Conservation (phyloP, 1,140 invertebrate species). For the Cydia pomonella region DNA sequence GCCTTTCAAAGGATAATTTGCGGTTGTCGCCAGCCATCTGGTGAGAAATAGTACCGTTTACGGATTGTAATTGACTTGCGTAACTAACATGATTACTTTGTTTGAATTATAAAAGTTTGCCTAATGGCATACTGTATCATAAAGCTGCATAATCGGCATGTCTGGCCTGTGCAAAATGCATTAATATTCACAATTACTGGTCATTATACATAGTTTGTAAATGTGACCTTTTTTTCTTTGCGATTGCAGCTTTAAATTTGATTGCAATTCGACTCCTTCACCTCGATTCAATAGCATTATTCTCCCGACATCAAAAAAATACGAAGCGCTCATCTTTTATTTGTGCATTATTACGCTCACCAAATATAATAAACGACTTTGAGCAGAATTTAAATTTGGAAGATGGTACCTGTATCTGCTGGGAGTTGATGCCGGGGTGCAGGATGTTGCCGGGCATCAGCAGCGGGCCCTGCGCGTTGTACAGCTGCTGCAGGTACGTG, state of each 20-base stretch:
- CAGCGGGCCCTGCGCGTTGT: constrained; percentile 88
- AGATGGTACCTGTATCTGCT: constrained; percentile 84
- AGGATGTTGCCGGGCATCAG: constrained; percentile 90
- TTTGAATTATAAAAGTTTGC: neutral
- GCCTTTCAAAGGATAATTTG: neutral
- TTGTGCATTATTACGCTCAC: too few relatives aligned
- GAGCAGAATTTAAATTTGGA: too few relatives aligned
- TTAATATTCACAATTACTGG: too few relatives aligned
- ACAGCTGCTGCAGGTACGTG: constrained; percentile 89
- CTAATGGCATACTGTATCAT: too few relatives aligned
- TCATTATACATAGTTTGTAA: too few relatives aligned
- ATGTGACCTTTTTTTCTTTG: too few relatives aligned
- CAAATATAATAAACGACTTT: too few relatives aligned
- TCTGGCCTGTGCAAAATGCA: too few relatives aligned
- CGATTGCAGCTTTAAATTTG: too few relatives aligned
- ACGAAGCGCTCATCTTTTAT: too few relatives aligned
- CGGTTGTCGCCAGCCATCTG: constrained; percentile 6
- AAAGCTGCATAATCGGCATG: too few relatives aligned
- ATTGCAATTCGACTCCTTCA: neutral
- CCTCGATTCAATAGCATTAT: neutral
- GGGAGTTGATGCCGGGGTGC: constrained; percentile 88
- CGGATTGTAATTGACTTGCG: neutral
- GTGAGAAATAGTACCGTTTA: neutral
- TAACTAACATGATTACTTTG: neutral
- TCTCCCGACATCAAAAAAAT: neutral